Evolutionary conservation across 2,888 invertebrate species (phyloP).

Genomic region (Caenorhabditis plicata): DNA sequence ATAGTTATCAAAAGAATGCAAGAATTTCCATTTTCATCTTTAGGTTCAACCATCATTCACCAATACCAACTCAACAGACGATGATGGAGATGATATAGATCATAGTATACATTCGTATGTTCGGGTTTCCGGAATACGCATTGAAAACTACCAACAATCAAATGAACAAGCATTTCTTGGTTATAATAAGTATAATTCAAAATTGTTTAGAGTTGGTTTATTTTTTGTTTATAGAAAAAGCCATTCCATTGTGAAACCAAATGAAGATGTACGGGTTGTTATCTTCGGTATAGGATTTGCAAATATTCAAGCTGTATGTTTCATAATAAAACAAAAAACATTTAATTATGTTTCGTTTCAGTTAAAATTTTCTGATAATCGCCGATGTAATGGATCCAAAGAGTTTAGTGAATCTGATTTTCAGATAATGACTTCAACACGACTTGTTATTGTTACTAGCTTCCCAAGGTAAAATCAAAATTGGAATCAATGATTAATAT

Average conservation of each 20-base stretch:
- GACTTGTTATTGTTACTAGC: constrained; percentile 3
- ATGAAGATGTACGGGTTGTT: constrained; percentile 8
- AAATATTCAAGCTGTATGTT: constrained; percentile 6
- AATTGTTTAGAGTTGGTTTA: no score
- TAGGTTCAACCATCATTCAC: no score
- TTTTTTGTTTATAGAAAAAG: constrained; percentile 10
- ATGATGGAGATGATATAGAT: no score
- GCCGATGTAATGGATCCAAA: constrained; percentile 10
- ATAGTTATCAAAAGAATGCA: no score
- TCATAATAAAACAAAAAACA: background rate
- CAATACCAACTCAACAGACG: no score
- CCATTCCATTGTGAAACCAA: constrained; percentile 10
- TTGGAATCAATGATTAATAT: background rate
- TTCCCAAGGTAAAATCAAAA: constrained; percentile 10
- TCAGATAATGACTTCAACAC: constrained; percentile 7
- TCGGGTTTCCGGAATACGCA: constrained; percentile 8
- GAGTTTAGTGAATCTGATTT: constrained; percentile 21
- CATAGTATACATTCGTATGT: no score
- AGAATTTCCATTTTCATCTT: no score
- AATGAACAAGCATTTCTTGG: constrained; percentile 16
- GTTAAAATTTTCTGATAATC: constrained; percentile 18
- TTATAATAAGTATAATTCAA: constrained; percentile 19
- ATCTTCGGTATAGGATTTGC: constrained; percentile 22
- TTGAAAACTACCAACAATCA: constrained; percentile 1
- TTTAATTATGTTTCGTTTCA: background rate